Evolutionary conservation across 2,797 vertebrate species (phyloP).

Genomic region (Schizothorax lantsangensis): DNA sequence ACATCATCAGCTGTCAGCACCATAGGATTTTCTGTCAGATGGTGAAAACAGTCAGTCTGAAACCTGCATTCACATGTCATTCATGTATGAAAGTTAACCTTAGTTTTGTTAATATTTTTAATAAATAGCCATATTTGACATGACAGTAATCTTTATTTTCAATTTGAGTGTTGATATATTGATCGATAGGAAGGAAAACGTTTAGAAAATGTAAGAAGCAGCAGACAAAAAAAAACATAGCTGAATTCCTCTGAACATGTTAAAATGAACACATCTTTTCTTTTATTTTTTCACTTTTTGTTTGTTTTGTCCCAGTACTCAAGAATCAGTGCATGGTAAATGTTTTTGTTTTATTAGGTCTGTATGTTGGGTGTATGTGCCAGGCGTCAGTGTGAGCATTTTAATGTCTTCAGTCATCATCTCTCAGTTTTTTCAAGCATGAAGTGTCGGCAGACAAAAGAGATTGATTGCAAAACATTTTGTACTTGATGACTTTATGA

Average conservation of each 20-base stretch:
- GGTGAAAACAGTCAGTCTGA: background rate
- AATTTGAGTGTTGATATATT: background rate
- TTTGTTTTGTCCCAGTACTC: background rate
- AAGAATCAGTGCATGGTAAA: background rate
- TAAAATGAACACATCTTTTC: background rate
- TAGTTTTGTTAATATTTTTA: background rate
- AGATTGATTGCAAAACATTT: slow-evolving; percentile 22
- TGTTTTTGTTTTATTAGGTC: background rate
- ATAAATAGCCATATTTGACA: background rate
- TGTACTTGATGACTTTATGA: slow-evolving; percentile 40
- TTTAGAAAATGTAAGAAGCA: background rate
- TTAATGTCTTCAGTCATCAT: background rate
- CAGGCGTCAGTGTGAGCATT: background rate
- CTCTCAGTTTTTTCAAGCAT: background rate
- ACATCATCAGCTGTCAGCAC: background rate
- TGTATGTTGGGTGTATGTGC: background rate
- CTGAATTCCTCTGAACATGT: background rate
- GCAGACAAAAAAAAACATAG: background rate
- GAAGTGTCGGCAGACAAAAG: slow-evolving; percentile 4
- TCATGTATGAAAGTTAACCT: background rate
- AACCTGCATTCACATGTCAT: background rate
- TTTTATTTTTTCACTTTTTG: background rate
- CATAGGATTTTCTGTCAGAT: background rate
- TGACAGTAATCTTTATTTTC: background rate
- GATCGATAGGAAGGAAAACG: background rate